Evolutionary conservation across 1,140 invertebrate genomes (phyloP), one percentile per base, ranked within the genome.

Genomic region (Anoplophora glabripennis): DNA sequence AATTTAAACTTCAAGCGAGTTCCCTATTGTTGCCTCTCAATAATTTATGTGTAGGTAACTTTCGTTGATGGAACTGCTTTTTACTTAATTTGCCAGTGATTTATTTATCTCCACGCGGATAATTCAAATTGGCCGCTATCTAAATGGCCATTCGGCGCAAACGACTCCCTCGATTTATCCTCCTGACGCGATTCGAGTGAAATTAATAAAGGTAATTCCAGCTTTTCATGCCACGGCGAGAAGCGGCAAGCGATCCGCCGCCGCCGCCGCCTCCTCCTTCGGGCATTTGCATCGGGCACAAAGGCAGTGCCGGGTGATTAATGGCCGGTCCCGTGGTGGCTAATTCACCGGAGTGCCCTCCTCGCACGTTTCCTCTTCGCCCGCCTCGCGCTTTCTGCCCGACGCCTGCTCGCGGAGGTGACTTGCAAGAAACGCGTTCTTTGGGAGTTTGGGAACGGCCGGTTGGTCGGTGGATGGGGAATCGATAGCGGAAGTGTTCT

Each of bases 301-400:
- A 46, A 21, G 17, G 28, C 44, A n/a, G 44, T 11, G 11, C 44
- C 0, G 28, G 1, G 17, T 46, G 44, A 46, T 46, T 46, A 46
- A 46, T 46, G 44, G 28, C 28, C 28, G 28, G 44, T 46, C 11
- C 21, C 21, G 21, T n/a, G 15, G 12, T 18, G 17, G 18, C 17
- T 46, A 46, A 46, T 46, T 17, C 44, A 46, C 14, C 44, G 10
- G 15, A 17, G 44, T 17, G 28, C 44, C 44, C 44, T 46, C 44
- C 28, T 46, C 17, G 44, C 44, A 46, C 44, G 44, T 28, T 28
- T 46, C 18, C 15, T 46, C 28, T 18, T 46, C 42, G 9, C 17
- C 12, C 5, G 28, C 17, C 28, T 21, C 44, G 44, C 28, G 8
- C 38, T n/a, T 14, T 40, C 8, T 3, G 38, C 8, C 11, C 14